Percentiles rank a stretch among this genome's conserved stretches.
Conservation (phyloP, 1,140 invertebrate species). For the Hylyphantes graminicola region DNA sequence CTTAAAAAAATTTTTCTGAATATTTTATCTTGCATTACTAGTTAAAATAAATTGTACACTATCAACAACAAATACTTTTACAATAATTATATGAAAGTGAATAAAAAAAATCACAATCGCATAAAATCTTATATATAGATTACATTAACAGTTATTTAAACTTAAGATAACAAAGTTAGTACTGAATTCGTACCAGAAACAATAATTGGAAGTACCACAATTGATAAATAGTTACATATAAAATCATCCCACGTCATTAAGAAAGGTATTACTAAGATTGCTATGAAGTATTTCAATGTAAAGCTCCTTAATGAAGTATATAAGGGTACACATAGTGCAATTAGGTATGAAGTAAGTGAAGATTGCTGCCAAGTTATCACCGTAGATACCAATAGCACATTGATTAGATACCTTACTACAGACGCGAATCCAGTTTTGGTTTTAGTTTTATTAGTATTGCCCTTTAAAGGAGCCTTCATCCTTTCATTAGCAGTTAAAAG, state of each 20-base stretch:
- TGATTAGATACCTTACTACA: slow-evolving; percentile 8
- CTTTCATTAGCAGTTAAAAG: slow-evolving; percentile 58
- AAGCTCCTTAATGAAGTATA: slow-evolving; percentile 27
- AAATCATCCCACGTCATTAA: background rate
- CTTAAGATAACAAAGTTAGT: background rate
- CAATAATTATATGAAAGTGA: too few relatives aligned
- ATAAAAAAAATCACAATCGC: too few relatives aligned
- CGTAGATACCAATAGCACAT: background rate
- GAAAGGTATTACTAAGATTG: slow-evolving; percentile 5
- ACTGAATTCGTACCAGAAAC: background rate
- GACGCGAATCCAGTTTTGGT: background rate
- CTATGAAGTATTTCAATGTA: slow-evolving; percentile 19
- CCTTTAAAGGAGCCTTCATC: slow-evolving; percentile 47
- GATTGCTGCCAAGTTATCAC: slow-evolving; percentile 11
- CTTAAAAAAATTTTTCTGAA: too few relatives aligned
- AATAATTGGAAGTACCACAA: background rate
- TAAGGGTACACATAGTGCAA: background rate
- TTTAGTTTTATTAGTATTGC: background rate
- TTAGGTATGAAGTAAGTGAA: slow-evolving; percentile 4
- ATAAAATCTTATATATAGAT: too few relatives aligned
- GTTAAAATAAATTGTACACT: too few relatives aligned
- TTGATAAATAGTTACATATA: background rate
- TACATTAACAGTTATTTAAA: too few relatives aligned
- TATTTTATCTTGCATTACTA: too few relatives aligned
- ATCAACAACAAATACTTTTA: too few relatives aligned